phyloP scores from a whole-genome alignment of 2,113 vertebrate genomes.

The Herpailurus yagouaroundi region DNA sequence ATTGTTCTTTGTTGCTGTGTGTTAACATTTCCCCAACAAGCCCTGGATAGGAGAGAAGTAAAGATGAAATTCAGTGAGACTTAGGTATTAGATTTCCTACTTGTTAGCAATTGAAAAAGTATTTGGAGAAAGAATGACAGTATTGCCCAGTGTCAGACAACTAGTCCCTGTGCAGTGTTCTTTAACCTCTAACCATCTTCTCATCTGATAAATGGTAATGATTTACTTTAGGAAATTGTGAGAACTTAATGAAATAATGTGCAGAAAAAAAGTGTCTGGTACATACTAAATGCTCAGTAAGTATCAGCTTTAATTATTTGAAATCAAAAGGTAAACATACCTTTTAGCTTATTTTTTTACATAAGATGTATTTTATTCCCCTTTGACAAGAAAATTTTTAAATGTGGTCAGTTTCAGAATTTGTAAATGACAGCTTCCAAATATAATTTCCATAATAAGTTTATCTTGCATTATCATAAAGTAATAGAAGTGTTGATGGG shows the following conservation, averaged over 20 bases:
- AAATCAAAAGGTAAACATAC: not conserved
- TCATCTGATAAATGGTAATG: not conserved
- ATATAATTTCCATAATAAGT: not conserved
- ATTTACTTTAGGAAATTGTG: not conserved
- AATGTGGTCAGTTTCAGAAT: not conserved
- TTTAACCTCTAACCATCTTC: constrained; percentile 21
- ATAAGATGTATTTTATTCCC: not conserved
- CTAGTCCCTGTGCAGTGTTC: not conserved
- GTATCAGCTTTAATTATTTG: not conserved
- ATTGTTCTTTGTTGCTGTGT: not conserved
- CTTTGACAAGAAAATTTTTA: constrained; percentile 1
- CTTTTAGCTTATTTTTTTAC: constrained; percentile 2
- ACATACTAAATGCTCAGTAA: not conserved
- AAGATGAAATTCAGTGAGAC: constrained; percentile 43
- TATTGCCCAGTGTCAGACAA: not conserved
- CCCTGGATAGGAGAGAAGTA: not conserved
- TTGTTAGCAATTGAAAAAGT: constrained; percentile 18
- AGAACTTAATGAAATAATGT: constrained; percentile 3
- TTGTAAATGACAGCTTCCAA: not conserved
- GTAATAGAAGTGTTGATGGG: not conserved
- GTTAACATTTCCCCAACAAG: not conserved
- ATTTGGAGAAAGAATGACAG: constrained; percentile 15
- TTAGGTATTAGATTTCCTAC: not conserved
- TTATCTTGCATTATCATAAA: not conserved
- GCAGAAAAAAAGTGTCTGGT: not conserved